These are phyloP conservation scores for Tympanoctomys barrerae DNA, from an alignment of 2,797 vertebrate species.

Conservation along the genomic window DNA sequence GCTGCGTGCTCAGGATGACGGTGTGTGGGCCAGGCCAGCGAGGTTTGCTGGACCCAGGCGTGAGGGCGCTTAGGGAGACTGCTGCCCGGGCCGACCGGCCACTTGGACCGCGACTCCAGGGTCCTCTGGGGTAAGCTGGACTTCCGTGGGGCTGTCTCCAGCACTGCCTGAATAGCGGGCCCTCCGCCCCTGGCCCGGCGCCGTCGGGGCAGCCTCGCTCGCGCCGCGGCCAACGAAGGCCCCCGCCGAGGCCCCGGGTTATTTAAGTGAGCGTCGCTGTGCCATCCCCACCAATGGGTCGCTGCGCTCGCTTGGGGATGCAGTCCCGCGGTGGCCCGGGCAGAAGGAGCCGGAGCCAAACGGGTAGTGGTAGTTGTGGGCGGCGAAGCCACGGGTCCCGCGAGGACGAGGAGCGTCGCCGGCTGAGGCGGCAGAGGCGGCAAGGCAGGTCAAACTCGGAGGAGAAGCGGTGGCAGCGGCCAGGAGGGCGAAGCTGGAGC, in stretches of 20 bases:
- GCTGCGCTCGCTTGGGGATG: slow-evolving; percentile 66
- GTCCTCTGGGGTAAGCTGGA: too few relatives aligned
- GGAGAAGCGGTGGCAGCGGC: slow-evolving; percentile 71
- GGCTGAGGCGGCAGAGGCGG: slow-evolving; percentile 31
- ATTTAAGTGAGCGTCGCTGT: not conserved
- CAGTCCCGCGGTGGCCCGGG: slow-evolving; percentile 40
- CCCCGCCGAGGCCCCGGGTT: not conserved
- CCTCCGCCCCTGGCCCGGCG: too few relatives aligned
- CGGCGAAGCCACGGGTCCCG: slow-evolving; percentile 59
- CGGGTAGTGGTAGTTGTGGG: slow-evolving; percentile 62
- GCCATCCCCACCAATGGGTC: slow-evolving; percentile 69
- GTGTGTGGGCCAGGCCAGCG: too few relatives aligned
- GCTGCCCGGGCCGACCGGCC: too few relatives aligned
- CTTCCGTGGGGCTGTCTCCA: too few relatives aligned
- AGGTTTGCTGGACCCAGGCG: too few relatives aligned
- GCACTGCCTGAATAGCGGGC: too few relatives aligned
- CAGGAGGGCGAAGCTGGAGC: slow-evolving; percentile 64
- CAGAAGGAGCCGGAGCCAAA: slow-evolving; percentile 30
- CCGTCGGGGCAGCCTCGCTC: too few relatives aligned
- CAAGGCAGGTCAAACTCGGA: slow-evolving; percentile 61
- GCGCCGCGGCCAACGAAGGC: not conserved
- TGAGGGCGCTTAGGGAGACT: too few relatives aligned
- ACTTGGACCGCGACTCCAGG: too few relatives aligned
- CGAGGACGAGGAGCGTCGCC: not conserved
- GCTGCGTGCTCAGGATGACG: too few relatives aligned